Evolutionary conservation across 2,797 vertebrate species (phyloP).

Genomic region (Onychomys arenicola): DNA sequence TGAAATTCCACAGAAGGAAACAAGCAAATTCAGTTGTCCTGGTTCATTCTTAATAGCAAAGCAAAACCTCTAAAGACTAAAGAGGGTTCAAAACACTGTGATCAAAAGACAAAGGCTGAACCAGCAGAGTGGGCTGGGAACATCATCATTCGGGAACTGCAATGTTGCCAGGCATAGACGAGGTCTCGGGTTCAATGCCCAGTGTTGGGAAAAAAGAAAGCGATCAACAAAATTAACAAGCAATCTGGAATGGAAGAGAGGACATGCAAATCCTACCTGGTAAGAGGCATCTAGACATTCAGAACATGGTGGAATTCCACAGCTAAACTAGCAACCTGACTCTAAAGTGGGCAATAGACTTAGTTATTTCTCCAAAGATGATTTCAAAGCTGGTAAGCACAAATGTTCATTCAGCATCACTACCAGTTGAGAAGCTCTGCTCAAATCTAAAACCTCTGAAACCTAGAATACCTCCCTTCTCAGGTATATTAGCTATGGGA

Average conservation of each 20-base stretch:
- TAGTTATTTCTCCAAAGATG: constrained; percentile 18
- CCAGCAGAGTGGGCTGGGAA: neutral
- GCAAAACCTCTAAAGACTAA: neutral
- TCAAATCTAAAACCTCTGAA: neutral
- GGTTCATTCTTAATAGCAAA: constrained; percentile 17
- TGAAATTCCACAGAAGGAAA: constrained; percentile 85
- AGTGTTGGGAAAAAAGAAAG: neutral
- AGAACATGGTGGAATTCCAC: neutral
- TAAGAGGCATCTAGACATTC: neutral
- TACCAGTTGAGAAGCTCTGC: neutral
- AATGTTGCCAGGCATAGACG: no score
- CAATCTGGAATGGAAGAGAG: neutral
- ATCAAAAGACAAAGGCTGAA: neutral
- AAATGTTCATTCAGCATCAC: neutral
- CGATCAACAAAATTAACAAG: neutral
- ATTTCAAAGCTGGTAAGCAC: neutral
- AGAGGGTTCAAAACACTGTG: constrained; percentile 33
- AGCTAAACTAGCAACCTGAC: neutral
- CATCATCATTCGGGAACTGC: neutral
- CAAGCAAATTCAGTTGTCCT: constrained; percentile 36
- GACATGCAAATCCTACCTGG: neutral
- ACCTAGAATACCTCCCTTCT: neutral
- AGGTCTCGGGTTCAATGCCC: neutral
- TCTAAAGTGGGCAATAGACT: neutral
- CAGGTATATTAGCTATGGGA: neutral